Percentiles rank a stretch among this genome's conserved stretches.
These are phyloP conservation scores for Aldrovandia affinis DNA, from an alignment of 2,797 vertebrate species.

Conservation along the genomic window DNA sequence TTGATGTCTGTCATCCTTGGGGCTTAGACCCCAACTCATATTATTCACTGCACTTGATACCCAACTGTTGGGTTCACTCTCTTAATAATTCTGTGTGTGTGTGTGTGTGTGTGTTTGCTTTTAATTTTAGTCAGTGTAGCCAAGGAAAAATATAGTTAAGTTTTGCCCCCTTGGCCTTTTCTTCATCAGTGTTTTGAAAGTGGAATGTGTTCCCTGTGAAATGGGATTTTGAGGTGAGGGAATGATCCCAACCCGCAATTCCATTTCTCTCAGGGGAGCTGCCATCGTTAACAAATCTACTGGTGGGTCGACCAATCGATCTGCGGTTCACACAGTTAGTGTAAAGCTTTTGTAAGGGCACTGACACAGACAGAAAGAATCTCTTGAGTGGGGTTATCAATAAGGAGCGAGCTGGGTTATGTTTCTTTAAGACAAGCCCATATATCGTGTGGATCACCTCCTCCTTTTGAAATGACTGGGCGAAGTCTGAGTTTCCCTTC, in stretches of 20 bases:
- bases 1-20: not conserved
- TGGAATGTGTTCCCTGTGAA: not conserved
- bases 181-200: not conserved
- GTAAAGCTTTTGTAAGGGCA: not conserved
- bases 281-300: not conserved
- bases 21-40: not conserved
- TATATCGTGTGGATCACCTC: conserved; percentile 95
- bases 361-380: not conserved
- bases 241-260: not conserved
- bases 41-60: not conserved
- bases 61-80: not conserved
- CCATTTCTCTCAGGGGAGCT: not conserved
- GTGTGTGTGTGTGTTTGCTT: not conserved
- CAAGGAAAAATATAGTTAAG: not conserved
- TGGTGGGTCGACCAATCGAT: not conserved
- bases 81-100: not conserved
- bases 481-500: conserved; percentile 92
- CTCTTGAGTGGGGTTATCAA: conserved; percentile 74
- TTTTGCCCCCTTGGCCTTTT: not conserved
- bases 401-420: conserved; percentile 86
- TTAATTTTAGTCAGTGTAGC: not conserved
- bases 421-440: conserved; percentile 97
- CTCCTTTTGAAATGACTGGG: conserved; percentile 90
- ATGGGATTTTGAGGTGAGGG: not conserved
- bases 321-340: not conserved